These are phyloP conservation scores for Scalopus aquaticus DNA, from an alignment of 2,113 vertebrate species.

Conservation along the genomic window DNA sequence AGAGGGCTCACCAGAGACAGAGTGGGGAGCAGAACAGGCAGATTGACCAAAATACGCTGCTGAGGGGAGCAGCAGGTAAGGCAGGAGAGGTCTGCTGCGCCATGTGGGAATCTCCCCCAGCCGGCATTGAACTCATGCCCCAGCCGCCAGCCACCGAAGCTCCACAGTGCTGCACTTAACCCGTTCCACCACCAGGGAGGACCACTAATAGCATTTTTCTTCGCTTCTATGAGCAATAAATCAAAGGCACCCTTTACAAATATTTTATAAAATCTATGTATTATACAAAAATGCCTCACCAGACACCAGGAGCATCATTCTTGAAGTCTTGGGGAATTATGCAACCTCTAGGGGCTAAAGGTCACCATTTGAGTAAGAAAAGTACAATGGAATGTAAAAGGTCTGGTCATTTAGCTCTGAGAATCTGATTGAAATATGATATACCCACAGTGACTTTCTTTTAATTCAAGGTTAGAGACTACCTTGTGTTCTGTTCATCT, in stretches of 20 bases:
- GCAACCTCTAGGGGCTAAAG: neutral
- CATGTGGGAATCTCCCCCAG: too few relatives aligned
- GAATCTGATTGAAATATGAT: conserved; percentile 47
- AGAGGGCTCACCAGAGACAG: too few relatives aligned
- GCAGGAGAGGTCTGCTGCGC: too few relatives aligned
- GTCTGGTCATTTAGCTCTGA: neutral
- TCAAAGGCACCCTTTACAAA: conserved; percentile 7
- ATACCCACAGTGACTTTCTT: conserved; percentile 1
- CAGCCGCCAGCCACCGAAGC: neutral
- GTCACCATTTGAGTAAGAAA: conserved; percentile 1
- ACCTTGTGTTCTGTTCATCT: neutral
- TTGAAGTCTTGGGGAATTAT: conserved; percentile 22
- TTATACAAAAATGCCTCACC: neutral
- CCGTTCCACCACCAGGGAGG: too few relatives aligned
- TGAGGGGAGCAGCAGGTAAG: too few relatives aligned
- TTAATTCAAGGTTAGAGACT: neutral
- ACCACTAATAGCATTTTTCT: neutral
- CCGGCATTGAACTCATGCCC: neutral
- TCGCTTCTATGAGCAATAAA: conserved; percentile 24
- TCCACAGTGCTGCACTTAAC: too few relatives aligned
- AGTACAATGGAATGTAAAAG: conserved; percentile 19
- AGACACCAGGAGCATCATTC: neutral
- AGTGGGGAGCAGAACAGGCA: too few relatives aligned
- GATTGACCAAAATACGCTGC: too few relatives aligned
- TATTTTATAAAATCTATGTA: neutral